Evolutionary conservation across 2,888 invertebrate genomes (phyloP), one percentile per base, ranked within the genome.

Genomic region (Candidula unifasciata): DNA sequence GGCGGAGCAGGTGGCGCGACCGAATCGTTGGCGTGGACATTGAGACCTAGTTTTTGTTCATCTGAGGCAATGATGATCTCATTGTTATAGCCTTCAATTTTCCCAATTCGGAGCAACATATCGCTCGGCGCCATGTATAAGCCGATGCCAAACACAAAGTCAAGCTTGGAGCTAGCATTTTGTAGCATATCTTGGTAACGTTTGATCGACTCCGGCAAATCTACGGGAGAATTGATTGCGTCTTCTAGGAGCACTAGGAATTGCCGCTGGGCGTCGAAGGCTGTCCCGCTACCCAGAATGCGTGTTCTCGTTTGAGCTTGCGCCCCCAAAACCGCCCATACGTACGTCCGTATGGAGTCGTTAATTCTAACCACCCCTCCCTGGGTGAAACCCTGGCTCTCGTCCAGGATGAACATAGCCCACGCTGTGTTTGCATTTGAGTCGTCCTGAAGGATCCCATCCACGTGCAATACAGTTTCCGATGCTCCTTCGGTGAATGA

Each of bases 221-320:
- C 71, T 24, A 71, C 30, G 2, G 68, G 68, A 13, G 33, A 33
- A 3, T 2, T 5, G 27, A 71, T 37, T 1, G 71, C 71, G 37
- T 71, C 71, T 37, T 71, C 37, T 1, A 71, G 5, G n/a, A 24
- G 16, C 3, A 3, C 35, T 24, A 71, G 2, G 24, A 37, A 71
- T 10, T 71, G 71, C 71, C n/a, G 18, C 24, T 71, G 37, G 21
- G 71, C 71, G 24, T 71, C 71, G n/a, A 71, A 71, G 2, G 71
- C 35, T 71, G 71, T 71, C 0, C 37, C 37, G 27, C 3, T 71
- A 5, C 37, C 71, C 3, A 71, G 35, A 37, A 71, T 71, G n/a
- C n/a, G n/a, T n/a, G n/a, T n/a, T n/a, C n/a, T n/a, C n/a, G n/a
- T n/a, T n/a, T n/a, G n/a, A n/a, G 24, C 16, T 18, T 71, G 71